Evolutionary conservation across 2,113 vertebrate genomes (phyloP), one percentile per base, ranked within the genome.

Genomic region (Tricholaema leucomelas): DNA sequence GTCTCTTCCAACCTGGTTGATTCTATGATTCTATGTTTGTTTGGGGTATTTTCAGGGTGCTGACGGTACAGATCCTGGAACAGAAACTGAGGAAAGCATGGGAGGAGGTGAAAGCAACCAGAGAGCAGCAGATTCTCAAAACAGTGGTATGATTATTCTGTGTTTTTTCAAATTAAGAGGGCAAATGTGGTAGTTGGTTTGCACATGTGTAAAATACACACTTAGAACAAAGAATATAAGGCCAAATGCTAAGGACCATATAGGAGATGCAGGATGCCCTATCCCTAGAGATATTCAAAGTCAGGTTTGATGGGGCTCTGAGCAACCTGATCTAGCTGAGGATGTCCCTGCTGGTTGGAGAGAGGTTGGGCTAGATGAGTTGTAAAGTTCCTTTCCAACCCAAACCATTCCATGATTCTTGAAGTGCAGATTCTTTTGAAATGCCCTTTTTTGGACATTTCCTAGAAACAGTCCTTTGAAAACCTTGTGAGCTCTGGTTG

Each of bases 51-150:
- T 81, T 90, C 78, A 99, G 99, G 98, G 98, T 87, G 98, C 98
- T 93, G 99, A 99, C 38, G 98, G 98, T 81, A 99, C 98, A 17
- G 99, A 99, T 89, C 98, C 98, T 7, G 98, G 98, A 88, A 99
- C 99, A 24, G 99, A 99, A 97, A 99, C 98, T 6, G 99, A 99
- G 96, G 99, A 99, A 94, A 99, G 99, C 97, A 93, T 99, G 95
- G 98, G 98, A 94, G 98, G 98, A 87, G 97, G 98, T 12, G 99
- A 99, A 97, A 98, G 98, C 96, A 98, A 96, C 97, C 99, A 99
- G 88, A 98, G 98, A 81, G 97, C 98, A 70, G 98, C 98, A 60
- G 99, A 99, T 96, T 98, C 99, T 87, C 99, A 99, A 73, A 98
- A 98, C 85, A 98, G 97, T 90, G 98, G 99, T 99, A 98, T 81